Evolutionary conservation across 1,140 invertebrate genomes (phyloP).

Genomic region (Bombus sylvicola): DNA sequence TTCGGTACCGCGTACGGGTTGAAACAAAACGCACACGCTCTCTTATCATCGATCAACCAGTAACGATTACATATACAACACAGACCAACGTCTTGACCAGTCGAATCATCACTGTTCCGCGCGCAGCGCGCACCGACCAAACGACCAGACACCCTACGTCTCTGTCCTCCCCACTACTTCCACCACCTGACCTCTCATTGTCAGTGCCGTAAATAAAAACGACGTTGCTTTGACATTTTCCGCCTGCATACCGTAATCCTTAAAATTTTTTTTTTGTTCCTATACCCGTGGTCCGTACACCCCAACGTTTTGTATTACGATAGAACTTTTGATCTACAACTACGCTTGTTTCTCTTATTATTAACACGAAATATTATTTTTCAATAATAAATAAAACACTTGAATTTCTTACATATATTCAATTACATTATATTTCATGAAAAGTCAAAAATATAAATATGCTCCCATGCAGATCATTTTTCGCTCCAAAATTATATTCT

Average conservation of each 20-base stretch:
- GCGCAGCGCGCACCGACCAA: conserved; percentile 51
- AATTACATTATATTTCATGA: neutral
- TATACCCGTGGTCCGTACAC: too few relatives aligned
- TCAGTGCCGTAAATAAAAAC: conserved; percentile 54
- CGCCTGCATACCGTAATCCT: neutral
- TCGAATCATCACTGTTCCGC: conserved; percentile 53
- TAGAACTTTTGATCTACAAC: neutral
- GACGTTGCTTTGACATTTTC: conserved; percentile 13
- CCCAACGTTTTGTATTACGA: neutral
- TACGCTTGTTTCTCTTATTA: neutral
- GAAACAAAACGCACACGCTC: conserved; percentile 22
- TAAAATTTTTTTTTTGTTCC: neutral
- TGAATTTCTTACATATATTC: neutral
- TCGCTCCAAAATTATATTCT: neutral
- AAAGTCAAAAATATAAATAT: neutral
- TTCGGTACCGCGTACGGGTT: neutral
- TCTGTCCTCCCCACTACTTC: conserved; percentile 20
- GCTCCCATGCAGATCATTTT: neutral
- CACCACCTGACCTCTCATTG: conserved; percentile 14
- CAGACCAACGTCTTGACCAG: conserved; percentile 26
- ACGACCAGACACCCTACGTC: conserved; percentile 59
- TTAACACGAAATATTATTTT: neutral
- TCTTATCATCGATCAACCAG: neutral
- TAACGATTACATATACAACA: neutral
- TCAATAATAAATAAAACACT: neutral